Evolutionary conservation across 2,888 invertebrate species (phyloP).

Genomic region (Rhagium mordax): DNA sequence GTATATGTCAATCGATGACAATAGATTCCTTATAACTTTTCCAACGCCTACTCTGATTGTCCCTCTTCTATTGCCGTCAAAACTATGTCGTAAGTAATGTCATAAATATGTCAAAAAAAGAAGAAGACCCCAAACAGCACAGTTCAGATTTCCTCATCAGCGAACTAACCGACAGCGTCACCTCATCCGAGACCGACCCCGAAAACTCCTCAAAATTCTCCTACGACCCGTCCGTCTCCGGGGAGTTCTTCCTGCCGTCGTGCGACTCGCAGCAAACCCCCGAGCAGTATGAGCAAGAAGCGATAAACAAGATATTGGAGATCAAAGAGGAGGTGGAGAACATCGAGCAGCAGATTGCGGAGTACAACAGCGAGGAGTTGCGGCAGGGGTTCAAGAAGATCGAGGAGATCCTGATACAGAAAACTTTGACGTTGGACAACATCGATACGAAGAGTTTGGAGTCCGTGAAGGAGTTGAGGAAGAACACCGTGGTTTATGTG

Average conservation of each 20-base stretch:
- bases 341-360: constrained; percentile 37
- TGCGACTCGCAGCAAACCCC: neutral
- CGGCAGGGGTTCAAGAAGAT: constrained; percentile 39
- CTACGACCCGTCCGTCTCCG: neutral
- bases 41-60: no score
- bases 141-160: constrained; percentile 8
- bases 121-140: neutral
- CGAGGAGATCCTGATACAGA: constrained; percentile 52
- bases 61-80: no score
- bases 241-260: neutral
- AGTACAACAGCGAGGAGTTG: constrained; percentile 31
- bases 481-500: constrained; percentile 47
- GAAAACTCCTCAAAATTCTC: neutral
- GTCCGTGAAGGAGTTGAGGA: constrained; percentile 45
- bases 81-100: neutral
- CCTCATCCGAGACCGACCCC: neutral
- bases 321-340: constrained; percentile 42
- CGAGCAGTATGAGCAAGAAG: constrained; percentile 32
- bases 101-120: constrained; percentile 4
- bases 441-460: constrained; percentile 49
- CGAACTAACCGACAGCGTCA: constrained; percentile 1
- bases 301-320: constrained; percentile 35
- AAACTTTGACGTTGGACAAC: constrained; percentile 50
- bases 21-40: no score
- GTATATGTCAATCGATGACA: no score